A percentile compares a stretch with the other conserved stretches of the same genome.
Evolutionary conservation across 2,113 vertebrate genomes (phyloP).

Genomic region (Malurus melanocephalus): DNA sequence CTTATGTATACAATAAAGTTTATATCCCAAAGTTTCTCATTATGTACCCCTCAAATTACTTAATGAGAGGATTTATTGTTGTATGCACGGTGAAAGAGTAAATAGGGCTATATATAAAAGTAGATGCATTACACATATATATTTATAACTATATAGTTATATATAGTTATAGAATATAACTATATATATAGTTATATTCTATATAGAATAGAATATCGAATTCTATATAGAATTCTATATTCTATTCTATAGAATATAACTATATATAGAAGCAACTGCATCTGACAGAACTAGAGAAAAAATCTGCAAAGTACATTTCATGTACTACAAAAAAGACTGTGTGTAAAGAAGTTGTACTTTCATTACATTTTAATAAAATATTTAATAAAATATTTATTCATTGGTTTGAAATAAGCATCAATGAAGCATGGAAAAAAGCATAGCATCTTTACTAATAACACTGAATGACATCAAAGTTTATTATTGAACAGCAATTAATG

Average conservation of each 20-base stretch:
- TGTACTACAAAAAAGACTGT: not conserved
- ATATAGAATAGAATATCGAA: too few relatives aligned
- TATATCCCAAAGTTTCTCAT: constrained; percentile 12
- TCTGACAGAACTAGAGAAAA: not conserved
- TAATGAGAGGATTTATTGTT: constrained; percentile 23
- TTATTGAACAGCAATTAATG: constrained; percentile 4
- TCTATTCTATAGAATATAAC: too few relatives aligned
- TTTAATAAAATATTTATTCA: not conserved
- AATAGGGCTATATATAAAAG: not conserved
- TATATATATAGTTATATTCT: too few relatives aligned
- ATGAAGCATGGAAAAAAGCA: not conserved
- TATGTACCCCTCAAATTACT: not conserved
- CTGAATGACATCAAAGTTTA: not conserved
- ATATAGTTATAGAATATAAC: too few relatives aligned
- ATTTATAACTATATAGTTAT: too few relatives aligned
- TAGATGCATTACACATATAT: not conserved
- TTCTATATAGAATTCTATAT: too few relatives aligned
- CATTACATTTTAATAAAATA: not conserved
- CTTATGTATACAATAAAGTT: constrained; percentile 3
- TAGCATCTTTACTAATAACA: not conserved
- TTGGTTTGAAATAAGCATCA: not conserved
- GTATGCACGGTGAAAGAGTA: not conserved
- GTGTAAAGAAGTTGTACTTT: not conserved
- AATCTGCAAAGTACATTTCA: not conserved
- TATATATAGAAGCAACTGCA: not conserved